Conservation (phyloP, 1,140 invertebrate genomes). For the Drosophila hydei region DNA sequence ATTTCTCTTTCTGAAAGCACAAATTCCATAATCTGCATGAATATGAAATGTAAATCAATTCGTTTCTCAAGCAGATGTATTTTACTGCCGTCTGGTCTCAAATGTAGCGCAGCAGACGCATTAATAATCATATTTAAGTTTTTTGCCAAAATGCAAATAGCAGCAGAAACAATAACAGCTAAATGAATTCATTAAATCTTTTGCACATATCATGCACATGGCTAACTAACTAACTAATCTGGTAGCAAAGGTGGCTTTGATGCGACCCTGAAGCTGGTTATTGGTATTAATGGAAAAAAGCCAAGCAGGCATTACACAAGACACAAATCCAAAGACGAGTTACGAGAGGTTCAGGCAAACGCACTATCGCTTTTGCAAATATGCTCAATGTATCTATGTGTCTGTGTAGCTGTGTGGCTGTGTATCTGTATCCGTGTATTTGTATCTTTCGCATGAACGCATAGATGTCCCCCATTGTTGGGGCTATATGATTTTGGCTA, state of each 20-base stretch:
- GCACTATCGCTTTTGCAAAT: conserved; percentile 79
- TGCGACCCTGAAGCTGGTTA: conserved; percentile 80
- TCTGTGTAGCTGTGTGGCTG: background rate
- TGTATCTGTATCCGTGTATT: background rate
- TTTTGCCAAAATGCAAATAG: conserved; percentile 15
- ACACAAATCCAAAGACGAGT: conserved; percentile 24
- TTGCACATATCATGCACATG: conserved; percentile 5
- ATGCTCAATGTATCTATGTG: no score
- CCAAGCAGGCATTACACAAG: conserved; percentile 37
- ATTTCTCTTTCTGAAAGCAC: no score
- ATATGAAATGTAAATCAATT: background rate
- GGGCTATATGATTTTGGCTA: conserved; percentile 50
- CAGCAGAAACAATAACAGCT: conserved; percentile 1
- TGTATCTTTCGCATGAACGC: conserved; percentile 17
- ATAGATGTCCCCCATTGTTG: conserved; percentile 44
- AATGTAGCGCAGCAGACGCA: conserved; percentile 34
- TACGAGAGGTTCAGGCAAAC: conserved; percentile 53
- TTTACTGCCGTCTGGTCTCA: background rate
- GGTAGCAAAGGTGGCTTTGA: conserved; percentile 19
- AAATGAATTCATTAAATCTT: conserved; percentile 15
- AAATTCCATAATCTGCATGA: no score
- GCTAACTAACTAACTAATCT: conserved; percentile 4
- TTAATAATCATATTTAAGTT: conserved; percentile 25
- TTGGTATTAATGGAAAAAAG: conserved; percentile 54
- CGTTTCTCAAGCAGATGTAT: background rate